Evolutionary conservation across 2,888 invertebrate species (phyloP), one percentile per base, ranked within the genome.

Genomic region (Serrognathus titanus): DNA sequence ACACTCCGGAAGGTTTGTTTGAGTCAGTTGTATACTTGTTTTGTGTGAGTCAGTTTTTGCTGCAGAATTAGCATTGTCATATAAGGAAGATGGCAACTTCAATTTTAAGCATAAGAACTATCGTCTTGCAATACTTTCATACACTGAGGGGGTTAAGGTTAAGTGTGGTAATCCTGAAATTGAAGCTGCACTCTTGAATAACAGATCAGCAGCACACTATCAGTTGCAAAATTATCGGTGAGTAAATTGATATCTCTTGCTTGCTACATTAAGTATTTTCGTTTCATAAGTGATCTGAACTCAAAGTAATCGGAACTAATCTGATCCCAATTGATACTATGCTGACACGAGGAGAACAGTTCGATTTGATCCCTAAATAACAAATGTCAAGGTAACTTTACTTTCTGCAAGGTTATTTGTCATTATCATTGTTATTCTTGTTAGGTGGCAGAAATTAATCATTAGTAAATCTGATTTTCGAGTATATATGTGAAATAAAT

Each of bases 31-130:
- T n/a, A 24, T 35, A 47, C 46, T 49, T 24, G 53, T 53, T 20
- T n/a, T 31, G 55, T 72, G 71, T 20, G 70, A 11, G 11, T 20
- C 1, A 24, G 8, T 35, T 13, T 48, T 48, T 10, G 1, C 36
- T 48, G 31, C 36, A 87, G 96, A 95, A 71, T 80, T 94, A 24
- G 97, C 97, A 0, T 79, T 80, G 0, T 90, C 86, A 63, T 95
- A 96, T 73, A 97, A 97, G 75, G 94, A 94, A 55, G 98, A 98
- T 79, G 99, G 98, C 0, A 97, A 97, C 75, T 91, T 91, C 65
- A 92, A 97, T 77, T 97, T 95, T 75, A 93, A 95, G 72, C 86
- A 90, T 70, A 96, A 94, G 74, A 96, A 97, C 71, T 99, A 96
- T 72, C 82, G 93, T 60, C 81, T 94, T 73, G 94, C 97, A 1